A percentile compares a stretch with the other conserved stretches of the same genome.
Evolutionary conservation across 2,113 vertebrate genomes (phyloP).

Genomic region (Callaeas wilsoni): DNA sequence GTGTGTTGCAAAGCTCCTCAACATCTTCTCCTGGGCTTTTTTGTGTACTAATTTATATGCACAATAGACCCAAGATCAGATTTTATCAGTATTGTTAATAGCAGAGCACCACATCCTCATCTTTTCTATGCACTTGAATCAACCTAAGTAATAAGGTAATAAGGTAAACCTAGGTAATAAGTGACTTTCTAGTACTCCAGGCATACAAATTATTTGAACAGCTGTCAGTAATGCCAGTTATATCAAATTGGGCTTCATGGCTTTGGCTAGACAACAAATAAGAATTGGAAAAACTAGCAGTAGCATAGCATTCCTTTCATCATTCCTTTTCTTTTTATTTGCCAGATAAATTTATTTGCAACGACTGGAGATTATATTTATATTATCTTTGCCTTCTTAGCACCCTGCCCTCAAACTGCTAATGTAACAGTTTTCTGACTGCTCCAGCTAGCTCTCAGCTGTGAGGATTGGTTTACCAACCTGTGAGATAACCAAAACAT

Average conservation of each 20-base stretch:
- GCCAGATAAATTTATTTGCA: neutral
- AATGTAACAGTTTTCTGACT: conserved; percentile 20
- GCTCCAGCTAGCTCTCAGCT: neutral
- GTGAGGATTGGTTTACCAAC: neutral
- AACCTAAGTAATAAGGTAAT: neutral
- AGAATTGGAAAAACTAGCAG: neutral
- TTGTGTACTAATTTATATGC: fast-evolving
- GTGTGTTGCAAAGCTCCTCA: neutral
- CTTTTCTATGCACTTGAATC: neutral
- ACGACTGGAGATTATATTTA: neutral
- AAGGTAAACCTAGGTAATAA: neutral
- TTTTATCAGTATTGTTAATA: neutral
- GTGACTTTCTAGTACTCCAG: neutral
- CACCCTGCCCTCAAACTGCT: conserved; percentile 9
- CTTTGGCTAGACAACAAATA: neutral
- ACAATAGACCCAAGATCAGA: neutral
- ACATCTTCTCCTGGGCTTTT: neutral
- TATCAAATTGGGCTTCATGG: neutral
- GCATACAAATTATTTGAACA: neutral
- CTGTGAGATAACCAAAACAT: conserved; percentile 12
- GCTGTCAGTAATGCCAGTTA: neutral
- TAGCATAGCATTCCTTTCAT: neutral
- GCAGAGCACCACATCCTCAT: neutral
- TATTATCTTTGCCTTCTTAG: conserved; percentile 15
- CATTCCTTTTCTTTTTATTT: conserved; percentile 12